Percentiles rank a stretch among this genome's conserved stretches.
Conservation (phyloP, 2,113 vertebrate genomes). For the Raja brachyura region DNA sequence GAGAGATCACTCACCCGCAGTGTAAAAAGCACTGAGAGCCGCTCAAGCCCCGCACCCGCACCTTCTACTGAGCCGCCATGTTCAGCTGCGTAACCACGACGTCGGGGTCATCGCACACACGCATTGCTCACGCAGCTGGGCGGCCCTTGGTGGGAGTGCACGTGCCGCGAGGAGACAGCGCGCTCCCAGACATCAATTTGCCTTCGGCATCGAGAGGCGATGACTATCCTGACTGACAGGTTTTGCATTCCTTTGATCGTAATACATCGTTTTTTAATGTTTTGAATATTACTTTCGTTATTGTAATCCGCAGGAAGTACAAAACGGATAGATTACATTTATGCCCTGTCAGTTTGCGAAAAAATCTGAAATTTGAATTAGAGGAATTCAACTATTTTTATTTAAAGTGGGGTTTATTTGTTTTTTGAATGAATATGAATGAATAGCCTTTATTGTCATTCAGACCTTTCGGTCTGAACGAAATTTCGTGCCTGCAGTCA, state of each 20-base stretch:
- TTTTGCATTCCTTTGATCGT: neutral
- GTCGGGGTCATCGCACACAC: neutral
- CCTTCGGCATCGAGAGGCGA: neutral
- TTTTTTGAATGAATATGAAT: too few species aligned
- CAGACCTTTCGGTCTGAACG: too few species aligned
- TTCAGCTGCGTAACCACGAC: conserved; percentile 29
- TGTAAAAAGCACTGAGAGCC: neutral
- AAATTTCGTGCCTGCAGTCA: too few species aligned
- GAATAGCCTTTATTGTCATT: too few species aligned
- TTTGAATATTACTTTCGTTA: too few species aligned
- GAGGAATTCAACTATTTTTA: neutral
- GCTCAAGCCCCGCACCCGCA: neutral
- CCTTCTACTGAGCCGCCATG: conserved; percentile 11
- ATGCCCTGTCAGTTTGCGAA: too few species aligned
- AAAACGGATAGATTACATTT: too few species aligned
- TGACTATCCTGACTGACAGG: neutral
- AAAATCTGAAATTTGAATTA: too few species aligned
- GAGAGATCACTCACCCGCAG: neutral
- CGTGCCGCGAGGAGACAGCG: neutral
- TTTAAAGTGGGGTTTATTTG: neutral
- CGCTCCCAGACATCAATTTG: too few species aligned
- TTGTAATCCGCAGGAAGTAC: neutral
- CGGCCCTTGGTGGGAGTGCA: neutral
- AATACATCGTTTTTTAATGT: neutral
- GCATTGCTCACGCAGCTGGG: neutral